A percentile compares a stretch with the other conserved stretches of the same genome.
phyloP scores from a whole-genome alignment of 2,888 invertebrate species.

The Mylabris sibirica region DNA sequence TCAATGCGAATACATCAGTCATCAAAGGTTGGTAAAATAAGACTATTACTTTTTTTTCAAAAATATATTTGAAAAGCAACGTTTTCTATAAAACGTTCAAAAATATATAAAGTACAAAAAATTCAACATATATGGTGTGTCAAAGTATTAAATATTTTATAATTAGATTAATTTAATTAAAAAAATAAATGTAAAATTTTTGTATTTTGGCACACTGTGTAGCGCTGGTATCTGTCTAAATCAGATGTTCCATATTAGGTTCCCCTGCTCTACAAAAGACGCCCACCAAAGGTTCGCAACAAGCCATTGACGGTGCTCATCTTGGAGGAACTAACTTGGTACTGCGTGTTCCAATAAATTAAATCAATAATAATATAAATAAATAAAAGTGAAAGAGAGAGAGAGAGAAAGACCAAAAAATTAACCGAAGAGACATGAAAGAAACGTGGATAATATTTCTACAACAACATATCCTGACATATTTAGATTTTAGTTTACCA shows the following conservation, averaged over 20 bases:
- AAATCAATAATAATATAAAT: not conserved
- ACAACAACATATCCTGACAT: conserved; percentile 1
- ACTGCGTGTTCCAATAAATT: conserved; percentile 45
- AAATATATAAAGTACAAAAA: not conserved
- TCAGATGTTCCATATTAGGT: conserved; percentile 61
- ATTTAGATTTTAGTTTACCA: not conserved
- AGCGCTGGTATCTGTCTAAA: conserved; percentile 60
- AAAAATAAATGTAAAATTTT: conserved; percentile 16
- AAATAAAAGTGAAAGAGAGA: not conserved
- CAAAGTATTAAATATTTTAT: conserved; percentile 41
- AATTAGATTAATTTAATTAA: not conserved
- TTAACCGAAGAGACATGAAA: not conserved
- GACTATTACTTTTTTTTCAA: conserved; percentile 27
- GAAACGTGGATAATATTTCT: not conserved
- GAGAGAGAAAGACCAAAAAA: conserved; percentile 4
- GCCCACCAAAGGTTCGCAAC: conserved; percentile 58
- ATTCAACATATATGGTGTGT: conserved; percentile 49
- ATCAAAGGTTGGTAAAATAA: conserved; percentile 56
- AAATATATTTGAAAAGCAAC: conserved; percentile 24
- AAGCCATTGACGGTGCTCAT: conserved; percentile 52
- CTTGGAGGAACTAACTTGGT: conserved; percentile 57
- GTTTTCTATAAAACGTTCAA: conserved; percentile 25
- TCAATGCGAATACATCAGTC: conserved; percentile 34
- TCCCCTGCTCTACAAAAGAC: conserved; percentile 61
- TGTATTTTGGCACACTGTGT: conserved; percentile 56